Percentiles rank a stretch among this genome's conserved stretches.
phyloP scores from a whole-genome alignment of 2,888 invertebrate genomes.

The Drepanosiphum platanoidis region DNA sequence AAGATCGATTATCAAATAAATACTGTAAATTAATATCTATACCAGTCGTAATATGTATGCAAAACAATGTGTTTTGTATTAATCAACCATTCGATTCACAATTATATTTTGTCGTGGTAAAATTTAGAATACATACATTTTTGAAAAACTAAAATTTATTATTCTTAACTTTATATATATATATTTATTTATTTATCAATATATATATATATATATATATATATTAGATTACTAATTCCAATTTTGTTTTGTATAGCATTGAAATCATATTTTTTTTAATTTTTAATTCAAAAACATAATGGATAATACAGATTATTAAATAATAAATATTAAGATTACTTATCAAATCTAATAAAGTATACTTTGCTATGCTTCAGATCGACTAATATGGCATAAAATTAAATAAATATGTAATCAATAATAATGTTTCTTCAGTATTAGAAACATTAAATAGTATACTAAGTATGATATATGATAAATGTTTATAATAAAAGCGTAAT shows the following conservation, averaged over 20 bases:
- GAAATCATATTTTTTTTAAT: neutral
- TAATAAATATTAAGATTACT: constrained; percentile 4
- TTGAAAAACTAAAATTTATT: constrained; percentile 46
- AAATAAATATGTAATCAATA: neutral
- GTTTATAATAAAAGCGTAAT: constrained; percentile 1
- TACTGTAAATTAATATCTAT: neutral
- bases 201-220: too few relatives aligned
- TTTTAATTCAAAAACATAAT: neutral
- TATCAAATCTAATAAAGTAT: neutral
- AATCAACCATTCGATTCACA: neutral
- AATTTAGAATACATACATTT: constrained; percentile 31
- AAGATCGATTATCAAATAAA: constrained; percentile 41
- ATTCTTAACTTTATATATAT: constrained; percentile 21
- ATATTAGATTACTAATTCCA: constrained; percentile 3
- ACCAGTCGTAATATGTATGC: neutral
- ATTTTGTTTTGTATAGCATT: neutral
- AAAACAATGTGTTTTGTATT: neutral
- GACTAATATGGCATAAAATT: constrained; percentile 46
- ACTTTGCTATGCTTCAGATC: neutral
- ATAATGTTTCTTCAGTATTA: constrained; percentile 24
- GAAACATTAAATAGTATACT: constrained; percentile 1
- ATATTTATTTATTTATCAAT: too few relatives aligned
- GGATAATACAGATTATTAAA: neutral
- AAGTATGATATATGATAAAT: constrained; percentile 26
- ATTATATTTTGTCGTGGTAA: neutral